Evolutionary conservation across 2,113 vertebrate species (phyloP).

Genomic region (Cyprinodon brontotheroides): DNA sequence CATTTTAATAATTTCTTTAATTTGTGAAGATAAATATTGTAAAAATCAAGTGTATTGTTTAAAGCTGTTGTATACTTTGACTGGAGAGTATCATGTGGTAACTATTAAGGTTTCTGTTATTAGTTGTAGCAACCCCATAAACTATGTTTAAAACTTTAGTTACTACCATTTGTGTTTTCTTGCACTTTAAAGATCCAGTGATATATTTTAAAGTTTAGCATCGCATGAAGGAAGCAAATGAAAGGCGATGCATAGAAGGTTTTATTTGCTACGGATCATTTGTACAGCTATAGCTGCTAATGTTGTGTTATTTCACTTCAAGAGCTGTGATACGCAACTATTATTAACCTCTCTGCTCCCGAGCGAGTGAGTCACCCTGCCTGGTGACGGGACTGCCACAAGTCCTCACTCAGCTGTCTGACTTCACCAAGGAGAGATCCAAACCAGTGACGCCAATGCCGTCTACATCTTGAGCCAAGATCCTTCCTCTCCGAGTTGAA

Average conservation of each 20-base stretch:
- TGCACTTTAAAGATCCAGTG: not conserved
- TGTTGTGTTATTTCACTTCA: constrained; percentile 55
- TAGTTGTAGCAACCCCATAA: not conserved
- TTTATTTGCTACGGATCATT: constrained; percentile 19
- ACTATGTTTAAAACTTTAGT: not conserved
- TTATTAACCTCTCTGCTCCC: constrained; percentile 71
- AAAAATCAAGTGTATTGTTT: not conserved
- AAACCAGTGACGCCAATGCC: constrained; percentile 69
- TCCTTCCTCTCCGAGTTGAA: constrained; percentile 43
- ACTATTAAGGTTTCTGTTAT: not conserved
- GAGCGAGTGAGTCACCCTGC: constrained; percentile 68
- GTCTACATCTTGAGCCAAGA: constrained; percentile 54
- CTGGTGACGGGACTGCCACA: constrained; percentile 66
- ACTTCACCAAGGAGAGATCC: constrained; percentile 60
- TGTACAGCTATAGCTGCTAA: constrained; percentile 31
- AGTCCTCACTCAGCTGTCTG: constrained; percentile 71
- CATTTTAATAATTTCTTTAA: too few species aligned
- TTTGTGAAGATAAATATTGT: too few species aligned
- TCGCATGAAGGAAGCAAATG: constrained; percentile 8
- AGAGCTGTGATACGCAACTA: constrained; percentile 59
- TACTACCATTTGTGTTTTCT: not conserved
- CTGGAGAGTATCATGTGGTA: not conserved
- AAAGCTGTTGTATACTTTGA: not conserved
- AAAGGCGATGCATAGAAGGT: not conserved
- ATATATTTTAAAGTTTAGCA: not conserved